Base-by-base conservation (phyloP, 1,140 invertebrate species). In the Drosophila repletoides region DNA sequence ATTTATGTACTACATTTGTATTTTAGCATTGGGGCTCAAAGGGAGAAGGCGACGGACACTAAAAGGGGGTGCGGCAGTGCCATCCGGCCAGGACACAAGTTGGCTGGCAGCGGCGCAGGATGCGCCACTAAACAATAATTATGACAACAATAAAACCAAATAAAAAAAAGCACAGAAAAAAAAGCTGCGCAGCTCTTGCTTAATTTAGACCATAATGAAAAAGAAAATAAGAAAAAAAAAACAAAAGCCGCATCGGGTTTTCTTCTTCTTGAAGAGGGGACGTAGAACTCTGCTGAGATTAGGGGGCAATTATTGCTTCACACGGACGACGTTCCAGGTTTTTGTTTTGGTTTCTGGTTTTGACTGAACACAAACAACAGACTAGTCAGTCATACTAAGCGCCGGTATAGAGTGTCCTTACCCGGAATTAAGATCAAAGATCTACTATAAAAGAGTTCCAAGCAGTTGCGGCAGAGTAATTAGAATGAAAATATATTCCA, bases 1-100 rank as follows among this genome's bases (percentile, higher is more conserved):
- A 89, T 89, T 89, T 89, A 89, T 89, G 79, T 84, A 67, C 61
- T 36, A 84, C 79, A 84, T 84, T 84, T 84, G 79, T 84, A 84
- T 77, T 69, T 75, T 56, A 53, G 51, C 64, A 48, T n/a, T n/a
- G n/a, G n/a, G 63, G 53, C 45, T 4, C 2, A 17, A n/a, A 24
- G 5, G 10, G n/a, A 15, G 41, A 5, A 5, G 21, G 24, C 19
- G 10, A 21, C 5, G 9, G 49, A 12, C 4, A 22, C 14, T 14
- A 41, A 34, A 19, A 9, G 21, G 12, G 28, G 52, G 22, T 36
- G 52, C 24, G 43, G 40, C 5, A 5, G n/a, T 28, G 22, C 51
- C 71, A 84, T 67, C 75, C 79, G 71, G 81, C 71, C 59, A 69
- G 73, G 66, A 88, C 74, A 64, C 56, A 67, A 51, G 59, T 53